Conservation (phyloP, 2,888 invertebrate species). For the Mellilla xanthometata region DNA sequence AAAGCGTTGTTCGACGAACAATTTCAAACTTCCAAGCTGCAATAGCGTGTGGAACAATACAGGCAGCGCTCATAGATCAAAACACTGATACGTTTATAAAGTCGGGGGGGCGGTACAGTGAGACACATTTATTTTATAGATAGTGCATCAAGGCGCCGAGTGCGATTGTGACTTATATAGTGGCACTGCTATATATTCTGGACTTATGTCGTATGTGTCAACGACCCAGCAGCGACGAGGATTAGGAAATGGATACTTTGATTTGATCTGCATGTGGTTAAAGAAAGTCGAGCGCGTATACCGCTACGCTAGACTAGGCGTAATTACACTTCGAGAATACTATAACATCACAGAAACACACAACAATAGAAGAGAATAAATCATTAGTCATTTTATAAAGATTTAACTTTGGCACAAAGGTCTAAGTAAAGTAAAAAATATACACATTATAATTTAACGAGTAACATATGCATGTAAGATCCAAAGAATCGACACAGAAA, state of each 20-base stretch:
- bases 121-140: conserved; percentile 52
- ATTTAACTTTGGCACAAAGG: too few species aligned
- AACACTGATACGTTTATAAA: conserved; percentile 7
- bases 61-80: conserved; percentile 10
- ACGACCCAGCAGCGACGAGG: conserved; percentile 56
- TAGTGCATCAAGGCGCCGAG: conserved; percentile 54
- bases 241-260: conserved; percentile 63
- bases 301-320: not conserved
- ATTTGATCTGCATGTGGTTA: conserved; percentile 46
- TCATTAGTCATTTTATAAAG: too few species aligned
- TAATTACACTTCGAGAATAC: not conserved
- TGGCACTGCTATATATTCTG: conserved; percentile 12
- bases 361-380: too few species aligned
- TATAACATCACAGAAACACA: too few species aligned
- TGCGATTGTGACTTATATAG: conserved; percentile 58
- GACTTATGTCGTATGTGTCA: conserved; percentile 50
- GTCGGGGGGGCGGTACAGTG: conserved; percentile 8
- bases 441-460: too few species aligned
- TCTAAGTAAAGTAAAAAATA: too few species aligned
- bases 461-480: too few species aligned
- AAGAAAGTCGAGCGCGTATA: conserved; percentile 35
- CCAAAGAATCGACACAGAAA: too few species aligned
- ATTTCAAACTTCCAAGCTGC: conserved; percentile 1
- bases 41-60: not conserved
- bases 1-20: not conserved